Percentiles rank a stretch among this genome's conserved stretches.
Conservation (phyloP, 2,113 vertebrate genomes). For the Picathartes gymnocephalus region DNA sequence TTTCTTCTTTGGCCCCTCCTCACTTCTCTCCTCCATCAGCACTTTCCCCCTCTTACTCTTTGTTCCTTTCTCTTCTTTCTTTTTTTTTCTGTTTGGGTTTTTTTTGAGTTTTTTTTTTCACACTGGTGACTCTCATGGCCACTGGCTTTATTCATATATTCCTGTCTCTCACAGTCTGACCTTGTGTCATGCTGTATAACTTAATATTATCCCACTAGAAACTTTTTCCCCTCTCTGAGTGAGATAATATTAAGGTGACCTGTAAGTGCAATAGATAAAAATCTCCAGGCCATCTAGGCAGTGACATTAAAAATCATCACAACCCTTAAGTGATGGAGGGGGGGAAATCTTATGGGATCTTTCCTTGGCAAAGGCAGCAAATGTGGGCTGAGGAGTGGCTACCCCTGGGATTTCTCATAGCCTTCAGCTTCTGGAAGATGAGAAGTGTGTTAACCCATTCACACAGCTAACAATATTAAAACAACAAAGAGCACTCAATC, state of each 20-base stretch:
- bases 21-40: neutral
- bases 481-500: conserved; percentile 61
- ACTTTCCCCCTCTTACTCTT: neutral
- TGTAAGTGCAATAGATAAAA: conserved; percentile 71
- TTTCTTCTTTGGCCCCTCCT: neutral
- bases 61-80: neutral
- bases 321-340: conserved; percentile 56
- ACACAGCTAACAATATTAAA: conserved; percentile 68
- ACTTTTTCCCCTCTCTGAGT: conserved; percentile 55
- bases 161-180: conserved; percentile 67
- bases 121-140: conserved; percentile 62
- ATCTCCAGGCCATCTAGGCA: conserved; percentile 70
- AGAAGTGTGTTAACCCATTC: conserved; percentile 45
- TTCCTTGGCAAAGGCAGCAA: conserved; percentile 54
- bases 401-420: conserved; percentile 24
- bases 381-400: conserved; percentile 32
- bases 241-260: conserved; percentile 73
- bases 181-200: conserved; percentile 70
- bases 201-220: conserved; percentile 70
- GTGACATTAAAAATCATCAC: conserved; percentile 73
- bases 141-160: conserved; percentile 73
- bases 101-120: neutral
- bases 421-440: conserved; percentile 22
- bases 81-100: neutral
- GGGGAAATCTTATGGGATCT: conserved; percentile 51